These are phyloP conservation scores for Holacanthus passer DNA, from an alignment of 2,113 vertebrate species.

Conservation along the genomic window DNA sequence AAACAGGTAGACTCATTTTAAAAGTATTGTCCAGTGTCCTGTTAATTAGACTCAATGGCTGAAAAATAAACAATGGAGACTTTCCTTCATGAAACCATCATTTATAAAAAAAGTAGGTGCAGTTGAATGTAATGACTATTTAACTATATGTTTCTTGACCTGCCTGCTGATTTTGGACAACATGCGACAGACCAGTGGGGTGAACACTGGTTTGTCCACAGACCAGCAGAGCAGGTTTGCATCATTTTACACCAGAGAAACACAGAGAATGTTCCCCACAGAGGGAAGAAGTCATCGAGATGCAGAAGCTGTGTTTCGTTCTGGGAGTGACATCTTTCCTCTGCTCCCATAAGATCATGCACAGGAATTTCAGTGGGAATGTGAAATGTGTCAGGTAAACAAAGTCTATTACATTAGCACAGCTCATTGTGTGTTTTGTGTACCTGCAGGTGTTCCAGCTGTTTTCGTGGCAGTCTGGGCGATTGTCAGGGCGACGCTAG, in stretches of 20 bases:
- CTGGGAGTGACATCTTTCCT: no score
- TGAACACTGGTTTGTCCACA: no score
- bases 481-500: conserved; percentile 86
- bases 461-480: conserved; percentile 90
- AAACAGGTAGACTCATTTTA: background rate
- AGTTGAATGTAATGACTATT: background rate
- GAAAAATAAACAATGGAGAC: background rate
- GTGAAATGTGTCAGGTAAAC: background rate
- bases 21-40: background rate
- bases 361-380: background rate
- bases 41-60: background rate
- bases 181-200: no score
- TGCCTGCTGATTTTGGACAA: background rate
- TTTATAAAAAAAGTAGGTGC: background rate
- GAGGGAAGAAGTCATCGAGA: no score
- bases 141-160: no score
- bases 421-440: conserved; percentile 28
- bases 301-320: no score
- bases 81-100: background rate
- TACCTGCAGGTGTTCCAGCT: conserved; percentile 88
- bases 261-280: no score
- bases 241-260: no score
- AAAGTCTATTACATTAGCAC: background rate
- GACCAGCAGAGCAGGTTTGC: no score
- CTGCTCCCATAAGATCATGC: background rate